A percentile compares a stretch with the other conserved stretches of the same genome.
Conservation (phyloP, 2,113 vertebrate species). For the Sinocyclocheilus maitianheensis region DNA sequence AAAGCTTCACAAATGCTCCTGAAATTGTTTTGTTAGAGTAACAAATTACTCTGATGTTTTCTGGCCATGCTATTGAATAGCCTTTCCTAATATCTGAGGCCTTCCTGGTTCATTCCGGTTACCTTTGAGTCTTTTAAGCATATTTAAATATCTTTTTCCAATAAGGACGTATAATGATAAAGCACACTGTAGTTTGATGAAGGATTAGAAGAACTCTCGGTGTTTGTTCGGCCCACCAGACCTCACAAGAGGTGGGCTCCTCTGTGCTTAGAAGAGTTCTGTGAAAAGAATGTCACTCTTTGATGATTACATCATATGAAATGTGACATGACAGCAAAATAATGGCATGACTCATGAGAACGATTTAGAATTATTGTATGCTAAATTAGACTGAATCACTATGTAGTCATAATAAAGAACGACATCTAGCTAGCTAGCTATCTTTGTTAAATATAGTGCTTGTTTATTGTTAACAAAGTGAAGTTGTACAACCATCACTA, state of each 20-base stretch:
- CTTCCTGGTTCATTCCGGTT: not conserved
- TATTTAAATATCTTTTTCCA: slow-evolving; percentile 12
- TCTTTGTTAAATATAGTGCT: too few species aligned
- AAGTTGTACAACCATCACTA: too few species aligned
- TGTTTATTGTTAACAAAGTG: too few species aligned
- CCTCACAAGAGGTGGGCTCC: slow-evolving; percentile 11
- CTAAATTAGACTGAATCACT: not conserved
- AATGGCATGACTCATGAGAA: not conserved
- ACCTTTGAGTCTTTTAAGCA: not conserved
- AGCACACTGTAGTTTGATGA: slow-evolving; percentile 10
- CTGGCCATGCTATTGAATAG: slow-evolving; percentile 19
- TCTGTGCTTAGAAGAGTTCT: not conserved
- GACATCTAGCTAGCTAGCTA: too few species aligned
- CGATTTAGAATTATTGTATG: not conserved
- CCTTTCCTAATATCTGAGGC: not conserved
- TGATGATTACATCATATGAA: not conserved
- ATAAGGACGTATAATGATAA: slow-evolving; percentile 14
- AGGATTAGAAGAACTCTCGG: slow-evolving; percentile 4
- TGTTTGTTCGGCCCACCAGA: slow-evolving; percentile 3
- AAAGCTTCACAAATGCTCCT: slow-evolving; percentile 37
- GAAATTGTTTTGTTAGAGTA: slow-evolving; percentile 33
- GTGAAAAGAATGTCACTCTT: not conserved
- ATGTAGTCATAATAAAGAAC: not conserved
- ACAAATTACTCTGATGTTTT: slow-evolving; percentile 31
- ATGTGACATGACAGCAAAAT: not conserved